Evolutionary conservation across 2,113 vertebrate species (phyloP), one percentile per base, ranked within the genome.

Genomic region (Cyprinus carpio): DNA sequence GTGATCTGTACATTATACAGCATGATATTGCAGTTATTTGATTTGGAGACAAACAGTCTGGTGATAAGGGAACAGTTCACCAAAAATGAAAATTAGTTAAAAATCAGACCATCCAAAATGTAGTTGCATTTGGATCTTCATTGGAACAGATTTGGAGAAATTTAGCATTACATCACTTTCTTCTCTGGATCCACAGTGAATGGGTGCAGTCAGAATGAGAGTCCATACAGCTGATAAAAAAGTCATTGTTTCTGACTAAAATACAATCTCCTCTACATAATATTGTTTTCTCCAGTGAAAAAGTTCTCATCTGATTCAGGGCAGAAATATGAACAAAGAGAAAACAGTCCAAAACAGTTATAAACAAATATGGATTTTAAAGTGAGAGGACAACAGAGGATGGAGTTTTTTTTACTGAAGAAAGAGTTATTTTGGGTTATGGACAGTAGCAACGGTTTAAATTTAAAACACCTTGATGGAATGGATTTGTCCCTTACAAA

Each of bases 11-110:
- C 54, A 37, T 79, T 76, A 54, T 4, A 76, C 46, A 29, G 71
- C 5, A 46, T 46, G 20, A 74, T 46, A 46, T 25, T 46, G 71
- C 40, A 46, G 40, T 27, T 25, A 16, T 75, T 27, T 75, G 37
- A 75, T 75, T 75, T 75, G 71, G n/a, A 1, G 12, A 46, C 69
- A 46, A 75, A 46, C 23, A 75, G n/a, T 71, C 18, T 71, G 37
- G 31, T 37, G 31, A 40, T 40, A 69, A 56, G 7, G 54, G 18
- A 58, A 58, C 8, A 18, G 51, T 20, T 18, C 6, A 56, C 54
- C 18, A 56, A 6, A 23, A 20, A 56, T 56, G 15, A 58, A 56
- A 56, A 56, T 20, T 2, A 54, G 18, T 2, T 56, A 23, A 56
- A 56, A 20, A 23, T 23, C 20, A 58, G 56, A 9, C 18, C 54